These are phyloP conservation scores for Odontocerum albicorne DNA, from an alignment of 2,888 invertebrate species.

Conservation along the genomic window DNA sequence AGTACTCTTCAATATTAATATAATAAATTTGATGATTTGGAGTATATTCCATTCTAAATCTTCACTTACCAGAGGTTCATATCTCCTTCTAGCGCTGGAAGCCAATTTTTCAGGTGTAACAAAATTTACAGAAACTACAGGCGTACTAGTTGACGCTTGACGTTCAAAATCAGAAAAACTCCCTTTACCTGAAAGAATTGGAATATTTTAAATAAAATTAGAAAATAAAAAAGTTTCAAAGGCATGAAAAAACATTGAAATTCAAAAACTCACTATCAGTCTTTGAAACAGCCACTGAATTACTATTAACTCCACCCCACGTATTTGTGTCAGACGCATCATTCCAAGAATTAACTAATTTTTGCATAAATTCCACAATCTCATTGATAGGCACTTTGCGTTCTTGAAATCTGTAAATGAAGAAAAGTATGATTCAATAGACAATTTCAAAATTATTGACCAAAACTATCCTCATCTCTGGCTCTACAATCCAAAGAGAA, in stretches of 20 bases:
- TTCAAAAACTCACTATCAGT: constrained; percentile 41
- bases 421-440: no score
- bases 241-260: constrained; percentile 11
- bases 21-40: no score
- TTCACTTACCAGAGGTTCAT: constrained; percentile 67
- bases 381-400: constrained; percentile 63
- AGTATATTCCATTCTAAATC: no score
- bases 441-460: no score
- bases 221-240: background rate
- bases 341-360: constrained; percentile 53
- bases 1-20: no score
- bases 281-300: constrained; percentile 41
- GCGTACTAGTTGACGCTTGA: constrained; percentile 42
- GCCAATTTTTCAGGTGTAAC: constrained; percentile 67
- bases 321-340: constrained; percentile 25
- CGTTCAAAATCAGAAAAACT: constrained; percentile 29
- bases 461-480: no score
- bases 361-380: constrained; percentile 70
- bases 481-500: no score
- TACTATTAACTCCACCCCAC: constrained; percentile 41
- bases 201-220: background rate
- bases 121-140: constrained; percentile 64
- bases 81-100: constrained; percentile 63
- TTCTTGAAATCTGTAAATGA: constrained; percentile 62
- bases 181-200: constrained; percentile 25